Evolutionary conservation across 2,888 invertebrate genomes (phyloP), one percentile per base, ranked within the genome.

Genomic region (Drosophila peninsularis): DNA sequence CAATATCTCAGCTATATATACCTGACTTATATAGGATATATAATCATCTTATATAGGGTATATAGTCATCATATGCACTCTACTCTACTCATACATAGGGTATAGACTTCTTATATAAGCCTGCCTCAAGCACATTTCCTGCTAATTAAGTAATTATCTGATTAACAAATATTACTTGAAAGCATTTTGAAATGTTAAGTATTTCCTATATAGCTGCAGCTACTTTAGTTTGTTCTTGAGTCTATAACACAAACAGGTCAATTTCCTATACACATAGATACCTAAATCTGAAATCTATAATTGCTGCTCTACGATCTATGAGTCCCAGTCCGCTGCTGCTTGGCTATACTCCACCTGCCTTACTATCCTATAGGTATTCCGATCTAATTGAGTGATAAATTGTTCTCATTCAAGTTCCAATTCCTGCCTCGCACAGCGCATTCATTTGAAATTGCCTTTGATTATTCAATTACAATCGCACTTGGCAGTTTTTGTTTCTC

Each of bases 381-480:
- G 7, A 30, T 30, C 32, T 32, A 19, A 32, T 47, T 47, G 17
- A 47, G 30, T 47, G 32, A 1, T 47, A 32, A 47, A 32, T 30
- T 19, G n/a, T 47, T 30, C 32, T 41, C 41, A 21, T 21, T 19
- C 21, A 5, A 32, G 32, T n/a, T 32, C n/a, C 41, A 2, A 54
- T 54, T 27, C 27, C 62, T 32, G 47, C 1, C n/a, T 44, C 17
- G 0, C 14, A 37, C 24, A 62, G 37, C 34, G 27, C 49, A 62
- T 34, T 41, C 63, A 41, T 34, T 1, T 14, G 19, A 14, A 52
- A 67, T 49, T 32, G 71, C 30, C 32, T 49, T 39, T 44, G 68
- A 74, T 78, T 78, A 62, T 58, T 58, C 61, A 74, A 58, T 67
- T 66, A 24, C 21, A 17, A 11, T 21, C 30, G 27, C 21, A 39